Evolutionary conservation across 1,140 invertebrate genomes (phyloP), one percentile per base, ranked within the genome.

Genomic region (Theocolax elegans): DNA sequence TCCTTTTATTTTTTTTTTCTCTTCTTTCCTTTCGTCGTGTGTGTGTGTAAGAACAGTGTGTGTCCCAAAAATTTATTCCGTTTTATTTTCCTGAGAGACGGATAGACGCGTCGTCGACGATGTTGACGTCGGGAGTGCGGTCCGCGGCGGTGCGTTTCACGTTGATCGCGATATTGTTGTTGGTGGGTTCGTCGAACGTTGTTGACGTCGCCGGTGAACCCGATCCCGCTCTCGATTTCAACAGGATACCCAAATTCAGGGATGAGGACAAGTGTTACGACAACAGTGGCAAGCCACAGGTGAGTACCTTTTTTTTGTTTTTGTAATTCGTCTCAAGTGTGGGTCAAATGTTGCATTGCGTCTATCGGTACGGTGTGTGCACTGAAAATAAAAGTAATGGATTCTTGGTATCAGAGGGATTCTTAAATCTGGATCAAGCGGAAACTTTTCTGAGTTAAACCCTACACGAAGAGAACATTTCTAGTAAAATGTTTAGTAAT

Each of bases 231-330:
- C 79, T 82, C 12, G 80, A 80, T 8, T 77, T 79, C 38, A 76
- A 78, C n/a, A 72, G 54, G 9, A 76, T 77, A 27, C 63, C 75
- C 2, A 78, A 76, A 13, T 80, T 73, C 51, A 72, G 77, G 12
- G 81, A 81, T 6, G 83, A 85, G 62, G 80, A 82, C 44, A 85
- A 81, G 44, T 86, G 84, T 68, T 86, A 85, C 54, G 83, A 85
- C 60, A 78, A 79, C 10, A 74, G 27, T 3, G 80, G 80, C 71
- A 79, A 64, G 25, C 72, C 85, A 7, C 83, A 84, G 84, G 85
- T 86, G 70, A 40, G 81, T 13, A 19, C 15, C 3, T 48, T 48
- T 42, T 15, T 42, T 1, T 15, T 42, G n/a, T n/a, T n/a, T n/a
- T n/a, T n/a, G n/a, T n/a, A n/a, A n/a, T n/a, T n/a, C n/a, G n/a